These are phyloP conservation scores for Rhodophaea formosa DNA, from an alignment of 2,888 invertebrate genomes.

Conservation along the genomic window DNA sequence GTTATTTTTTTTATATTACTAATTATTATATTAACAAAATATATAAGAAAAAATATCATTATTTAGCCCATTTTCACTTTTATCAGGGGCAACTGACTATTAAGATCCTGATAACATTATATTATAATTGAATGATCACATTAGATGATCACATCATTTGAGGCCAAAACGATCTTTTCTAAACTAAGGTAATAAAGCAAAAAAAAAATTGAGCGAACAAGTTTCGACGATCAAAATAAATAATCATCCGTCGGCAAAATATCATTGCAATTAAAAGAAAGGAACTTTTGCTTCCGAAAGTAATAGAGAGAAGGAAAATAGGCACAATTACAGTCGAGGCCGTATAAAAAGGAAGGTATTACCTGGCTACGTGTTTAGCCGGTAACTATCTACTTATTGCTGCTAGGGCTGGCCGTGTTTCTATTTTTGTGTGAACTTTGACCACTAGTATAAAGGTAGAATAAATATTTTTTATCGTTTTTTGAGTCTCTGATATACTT, in stretches of 20 bases:
- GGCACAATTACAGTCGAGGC: constrained; percentile 1
- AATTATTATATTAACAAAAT: no score
- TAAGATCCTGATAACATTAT: no score
- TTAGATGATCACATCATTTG: no score
- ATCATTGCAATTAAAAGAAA: constrained; percentile 7
- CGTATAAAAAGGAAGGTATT: constrained; percentile 11
- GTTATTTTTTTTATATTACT: no score
- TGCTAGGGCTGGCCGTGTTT: not conserved
- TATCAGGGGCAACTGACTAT: no score
- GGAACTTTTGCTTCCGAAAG: not conserved
- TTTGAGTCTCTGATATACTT: no score
- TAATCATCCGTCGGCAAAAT: not conserved
- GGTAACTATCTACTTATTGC: constrained; percentile 12
- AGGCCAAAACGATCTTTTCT: no score
- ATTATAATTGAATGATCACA: no score
- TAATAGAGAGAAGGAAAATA: not conserved
- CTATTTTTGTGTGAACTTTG: not conserved
- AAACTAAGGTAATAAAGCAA: not conserved
- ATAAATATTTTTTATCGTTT: no score
- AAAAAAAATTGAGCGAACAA: not conserved
- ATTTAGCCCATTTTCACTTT: no score
- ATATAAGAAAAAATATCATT: no score
- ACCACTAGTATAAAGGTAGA: not conserved
- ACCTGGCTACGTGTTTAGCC: constrained; percentile 10
- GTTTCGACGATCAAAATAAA: not conserved